Evolutionary conservation across 2,113 vertebrate species (phyloP).

Genomic region (Centropus bengalensis): DNA sequence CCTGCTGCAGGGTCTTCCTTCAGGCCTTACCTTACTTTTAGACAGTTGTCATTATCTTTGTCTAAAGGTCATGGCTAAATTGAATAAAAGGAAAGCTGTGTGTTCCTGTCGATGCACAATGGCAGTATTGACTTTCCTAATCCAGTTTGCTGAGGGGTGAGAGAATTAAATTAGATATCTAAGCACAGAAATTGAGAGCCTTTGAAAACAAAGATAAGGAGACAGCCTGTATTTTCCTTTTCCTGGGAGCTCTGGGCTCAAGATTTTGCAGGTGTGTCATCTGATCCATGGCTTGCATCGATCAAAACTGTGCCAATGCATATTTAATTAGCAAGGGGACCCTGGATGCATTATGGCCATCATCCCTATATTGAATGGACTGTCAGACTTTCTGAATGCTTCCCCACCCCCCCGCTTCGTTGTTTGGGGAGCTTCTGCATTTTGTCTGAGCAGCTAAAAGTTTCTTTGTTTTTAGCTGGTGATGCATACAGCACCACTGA

Average conservation of each 20-base stretch:
- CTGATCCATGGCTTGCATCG: slow-evolving; percentile 89
- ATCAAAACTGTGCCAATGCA: slow-evolving; percentile 91
- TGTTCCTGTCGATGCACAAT: slow-evolving; percentile 86
- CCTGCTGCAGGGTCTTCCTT: slow-evolving; percentile 68
- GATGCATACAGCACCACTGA: slow-evolving; percentile 87
- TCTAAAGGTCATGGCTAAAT: slow-evolving; percentile 89
- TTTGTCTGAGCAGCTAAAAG: slow-evolving; percentile 89
- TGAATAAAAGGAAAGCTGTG: slow-evolving; percentile 89
- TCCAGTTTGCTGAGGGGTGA: slow-evolving; percentile 90
- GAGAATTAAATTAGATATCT: slow-evolving; percentile 94
- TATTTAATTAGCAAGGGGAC: slow-evolving; percentile 95
- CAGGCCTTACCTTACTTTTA: slow-evolving; percentile 80
- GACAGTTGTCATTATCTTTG: slow-evolving; percentile 88
- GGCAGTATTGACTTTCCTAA: slow-evolving; percentile 90
- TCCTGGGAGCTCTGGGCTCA: slow-evolving; percentile 85
- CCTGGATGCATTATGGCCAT: slow-evolving; percentile 85
- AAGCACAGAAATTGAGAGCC: slow-evolving; percentile 88
- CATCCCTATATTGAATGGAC: slow-evolving; percentile 88
- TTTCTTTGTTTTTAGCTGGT: slow-evolving; percentile 96
- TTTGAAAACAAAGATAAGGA: slow-evolving; percentile 87
- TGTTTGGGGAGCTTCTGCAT: slow-evolving; percentile 87
- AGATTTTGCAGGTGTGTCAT: slow-evolving; percentile 94
- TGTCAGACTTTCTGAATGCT: slow-evolving; percentile 88
- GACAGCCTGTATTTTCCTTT: slow-evolving; percentile 83
- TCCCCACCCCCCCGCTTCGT: slow-evolving; percentile 76